A percentile compares a stretch with the other conserved stretches of the same genome.
phyloP scores from a whole-genome alignment of 2,797 vertebrate species.

The Phoxinus dragarum region DNA sequence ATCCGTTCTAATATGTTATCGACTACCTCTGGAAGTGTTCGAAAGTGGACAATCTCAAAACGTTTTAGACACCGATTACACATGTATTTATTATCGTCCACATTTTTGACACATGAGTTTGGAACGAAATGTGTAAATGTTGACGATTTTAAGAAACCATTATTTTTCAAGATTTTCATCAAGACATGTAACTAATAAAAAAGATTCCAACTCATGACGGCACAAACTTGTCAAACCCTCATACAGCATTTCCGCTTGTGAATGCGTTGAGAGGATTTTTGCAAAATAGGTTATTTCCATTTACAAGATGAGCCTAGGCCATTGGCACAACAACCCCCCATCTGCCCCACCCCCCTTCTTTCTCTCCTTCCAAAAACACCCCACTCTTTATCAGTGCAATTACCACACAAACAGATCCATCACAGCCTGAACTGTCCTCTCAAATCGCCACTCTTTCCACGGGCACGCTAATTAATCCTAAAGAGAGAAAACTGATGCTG shows the following conservation, averaged over 20 bases:
- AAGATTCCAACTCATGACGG: slow-evolving; percentile 12
- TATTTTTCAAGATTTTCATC: background rate
- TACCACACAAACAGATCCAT: slow-evolving; percentile 81
- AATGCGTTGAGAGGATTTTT: slow-evolving; percentile 52
- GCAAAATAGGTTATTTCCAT: slow-evolving; percentile 74
- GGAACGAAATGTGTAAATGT: background rate
- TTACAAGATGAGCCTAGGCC: slow-evolving; percentile 61
- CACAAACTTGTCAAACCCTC: slow-evolving; percentile 64
- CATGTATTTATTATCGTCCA: no score
- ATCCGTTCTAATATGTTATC: no score
- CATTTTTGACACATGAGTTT: background rate
- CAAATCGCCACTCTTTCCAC: slow-evolving; percentile 75
- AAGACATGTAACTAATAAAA: background rate
- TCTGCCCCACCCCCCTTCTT: slow-evolving; percentile 64
- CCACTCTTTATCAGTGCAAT: slow-evolving; percentile 85
- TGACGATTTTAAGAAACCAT: background rate
- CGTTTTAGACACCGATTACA: no score
- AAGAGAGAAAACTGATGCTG: slow-evolving; percentile 76
- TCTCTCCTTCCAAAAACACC: slow-evolving; percentile 68
- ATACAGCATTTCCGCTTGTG: slow-evolving; percentile 67
- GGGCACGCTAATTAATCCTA: slow-evolving; percentile 85
- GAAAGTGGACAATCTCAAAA: no score
- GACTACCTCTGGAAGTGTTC: no score
- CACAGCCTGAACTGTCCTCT: slow-evolving; percentile 74
- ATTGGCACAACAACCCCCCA: background rate